Percentiles rank a stretch among this genome's conserved stretches.
Evolutionary conservation across 2,888 invertebrate genomes (phyloP).

Genomic region (Alviniconcha strummeri): DNA sequence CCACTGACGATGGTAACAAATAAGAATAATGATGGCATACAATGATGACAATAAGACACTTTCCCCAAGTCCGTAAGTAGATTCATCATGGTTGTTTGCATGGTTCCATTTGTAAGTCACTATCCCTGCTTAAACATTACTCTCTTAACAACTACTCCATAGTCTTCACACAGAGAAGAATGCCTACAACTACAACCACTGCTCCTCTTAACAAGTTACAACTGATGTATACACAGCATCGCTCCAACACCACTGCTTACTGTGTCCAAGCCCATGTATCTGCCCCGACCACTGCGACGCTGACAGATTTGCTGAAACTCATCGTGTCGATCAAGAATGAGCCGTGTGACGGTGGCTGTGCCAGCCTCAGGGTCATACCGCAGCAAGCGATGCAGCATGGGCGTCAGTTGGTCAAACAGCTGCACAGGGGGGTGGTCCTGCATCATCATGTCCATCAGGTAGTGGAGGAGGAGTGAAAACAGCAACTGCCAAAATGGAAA

Average conservation of each 20-base stretch:
- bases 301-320: constrained; percentile 55
- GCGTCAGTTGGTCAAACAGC: constrained; percentile 5
- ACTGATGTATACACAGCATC: too few species aligned
- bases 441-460: constrained; percentile 24
- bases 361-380: constrained; percentile 12
- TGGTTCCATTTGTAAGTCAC: too few species aligned
- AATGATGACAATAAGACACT: too few species aligned
- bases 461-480: constrained; percentile 23
- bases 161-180: too few species aligned
- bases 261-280: constrained; percentile 68
- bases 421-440: constrained; percentile 18
- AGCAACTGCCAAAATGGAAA: not conserved
- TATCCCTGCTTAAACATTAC: too few species aligned
- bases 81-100: too few species aligned
- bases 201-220: too few species aligned
- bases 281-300: constrained; percentile 72
- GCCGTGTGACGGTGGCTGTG: constrained; percentile 5
- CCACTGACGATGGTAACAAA: too few species aligned
- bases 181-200: too few species aligned
- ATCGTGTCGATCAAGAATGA: constrained; percentile 45
- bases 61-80: too few species aligned
- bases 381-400: constrained; percentile 19
- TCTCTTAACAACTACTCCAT: too few species aligned
- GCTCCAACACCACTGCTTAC: constrained; percentile 48
- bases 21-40: too few species aligned